phyloP scores from a whole-genome alignment of 2,797 vertebrate species.

The Thunnus albacares region DNA sequence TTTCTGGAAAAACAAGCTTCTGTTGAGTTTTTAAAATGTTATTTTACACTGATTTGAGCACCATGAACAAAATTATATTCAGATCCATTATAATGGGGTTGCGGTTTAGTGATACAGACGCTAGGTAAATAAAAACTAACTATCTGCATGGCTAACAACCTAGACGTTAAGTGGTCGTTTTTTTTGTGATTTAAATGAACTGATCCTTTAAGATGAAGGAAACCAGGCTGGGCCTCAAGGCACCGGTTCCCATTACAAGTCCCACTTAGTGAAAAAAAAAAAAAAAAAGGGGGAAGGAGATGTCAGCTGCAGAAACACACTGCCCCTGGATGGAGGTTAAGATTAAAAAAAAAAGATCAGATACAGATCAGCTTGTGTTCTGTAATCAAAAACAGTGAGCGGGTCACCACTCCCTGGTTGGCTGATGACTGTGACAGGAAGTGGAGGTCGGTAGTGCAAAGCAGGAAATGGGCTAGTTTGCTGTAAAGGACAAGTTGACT shows the following conservation, averaged over 20 bases:
- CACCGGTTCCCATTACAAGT: conserved; percentile 65
- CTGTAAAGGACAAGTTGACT: conserved; percentile 15
- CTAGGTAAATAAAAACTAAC: not conserved
- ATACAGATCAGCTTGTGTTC: conserved; percentile 28
- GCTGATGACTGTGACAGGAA: conserved; percentile 62
- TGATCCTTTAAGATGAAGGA: conserved; percentile 41
- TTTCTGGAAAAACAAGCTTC: not conserved
- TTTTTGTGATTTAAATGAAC: conserved; percentile 48
- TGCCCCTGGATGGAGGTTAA: conserved; percentile 26
- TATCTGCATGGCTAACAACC: not conserved
- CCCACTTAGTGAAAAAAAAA: conserved; percentile 46
- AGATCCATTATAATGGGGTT: not conserved
- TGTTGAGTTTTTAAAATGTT: not conserved
- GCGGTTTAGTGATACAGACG: not conserved
- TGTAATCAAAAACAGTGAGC: conserved; percentile 30
- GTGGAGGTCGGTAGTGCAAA: conserved; percentile 49
- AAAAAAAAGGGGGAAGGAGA: conserved; percentile 24
- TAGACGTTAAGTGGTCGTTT: not conserved
- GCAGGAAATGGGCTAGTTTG: conserved; percentile 47
- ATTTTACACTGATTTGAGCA: not conserved
- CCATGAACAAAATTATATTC: not conserved
- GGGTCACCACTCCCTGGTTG: conserved; percentile 33
- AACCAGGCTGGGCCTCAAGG: conserved; percentile 67
- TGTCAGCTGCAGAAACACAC: conserved; percentile 29
- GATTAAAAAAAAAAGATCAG: conserved; percentile 34